These are phyloP conservation scores for Dromococcyx pavoninus DNA, from an alignment of 2,797 vertebrate species.

Conservation along the genomic window DNA sequence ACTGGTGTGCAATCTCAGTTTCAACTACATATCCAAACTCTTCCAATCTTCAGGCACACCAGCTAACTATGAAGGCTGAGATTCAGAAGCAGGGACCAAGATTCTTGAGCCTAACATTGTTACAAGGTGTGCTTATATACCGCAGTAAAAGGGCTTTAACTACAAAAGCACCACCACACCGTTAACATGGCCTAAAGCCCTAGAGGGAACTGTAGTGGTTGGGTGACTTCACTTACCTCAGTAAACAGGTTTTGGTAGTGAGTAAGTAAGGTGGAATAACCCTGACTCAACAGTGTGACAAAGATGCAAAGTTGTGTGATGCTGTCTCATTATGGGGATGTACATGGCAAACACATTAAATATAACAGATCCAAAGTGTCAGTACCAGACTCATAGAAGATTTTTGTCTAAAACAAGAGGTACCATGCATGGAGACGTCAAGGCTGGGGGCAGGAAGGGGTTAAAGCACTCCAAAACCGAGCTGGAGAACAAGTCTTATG, in stretches of 20 bases:
- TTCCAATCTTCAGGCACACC: neutral
- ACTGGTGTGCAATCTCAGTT: neutral
- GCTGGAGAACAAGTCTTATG: too few relatives aligned
- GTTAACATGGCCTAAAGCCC: neutral
- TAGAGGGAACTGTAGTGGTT: neutral
- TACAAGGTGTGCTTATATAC: rapidly evolving
- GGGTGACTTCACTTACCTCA: neutral
- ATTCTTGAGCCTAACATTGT: neutral
- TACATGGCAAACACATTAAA: neutral
- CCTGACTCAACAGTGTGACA: neutral
- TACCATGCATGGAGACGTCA: neutral
- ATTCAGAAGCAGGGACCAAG: neutral
- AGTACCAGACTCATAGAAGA: neutral
- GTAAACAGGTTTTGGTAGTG: neutral
- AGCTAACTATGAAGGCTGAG: neutral
- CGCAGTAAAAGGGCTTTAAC: neutral
- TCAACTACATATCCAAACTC: neutral
- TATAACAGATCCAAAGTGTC: rapidly evolving
- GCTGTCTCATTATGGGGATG: rapidly evolving
- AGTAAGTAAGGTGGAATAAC: neutral
- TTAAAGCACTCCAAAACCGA: neutral
- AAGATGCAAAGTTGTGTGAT: neutral
- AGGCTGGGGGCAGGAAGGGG: neutral
- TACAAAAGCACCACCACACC: neutral
- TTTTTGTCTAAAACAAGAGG: neutral